These are phyloP conservation scores for Gymnobelideus leadbeateri DNA, from an alignment of 2,113 vertebrate species.

Conservation along the genomic window DNA sequence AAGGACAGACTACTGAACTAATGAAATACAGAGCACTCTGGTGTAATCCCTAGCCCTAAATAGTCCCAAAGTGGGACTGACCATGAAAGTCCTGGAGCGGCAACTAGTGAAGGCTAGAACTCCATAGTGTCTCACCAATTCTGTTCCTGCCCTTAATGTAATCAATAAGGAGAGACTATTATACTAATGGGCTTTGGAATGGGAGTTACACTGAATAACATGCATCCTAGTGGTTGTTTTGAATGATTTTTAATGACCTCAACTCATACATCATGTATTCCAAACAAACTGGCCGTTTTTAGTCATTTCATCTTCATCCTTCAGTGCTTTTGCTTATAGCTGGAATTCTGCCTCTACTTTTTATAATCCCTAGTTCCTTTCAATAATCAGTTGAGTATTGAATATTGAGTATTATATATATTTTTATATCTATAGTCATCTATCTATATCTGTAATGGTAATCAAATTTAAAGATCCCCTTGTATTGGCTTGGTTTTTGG, in stretches of 20 bases:
- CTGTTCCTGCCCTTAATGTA: neutral
- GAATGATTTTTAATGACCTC: too few relatives aligned
- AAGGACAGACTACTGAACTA: neutral
- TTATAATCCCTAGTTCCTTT: neutral
- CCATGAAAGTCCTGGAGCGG: neutral
- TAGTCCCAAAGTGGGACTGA: neutral
- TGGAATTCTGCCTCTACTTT: neutral
- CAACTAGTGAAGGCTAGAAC: neutral
- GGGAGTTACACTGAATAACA: too few relatives aligned
- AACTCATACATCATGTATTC: too few relatives aligned
- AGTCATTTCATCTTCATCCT: neutral
- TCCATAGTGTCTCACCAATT: neutral
- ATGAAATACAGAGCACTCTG: too few relatives aligned
- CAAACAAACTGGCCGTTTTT: too few relatives aligned
- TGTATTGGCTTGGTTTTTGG: too few relatives aligned
- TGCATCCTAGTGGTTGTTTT: too few relatives aligned
- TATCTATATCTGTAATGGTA: too few relatives aligned
- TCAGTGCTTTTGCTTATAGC: neutral
- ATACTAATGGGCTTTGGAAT: neutral
- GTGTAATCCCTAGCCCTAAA: neutral
- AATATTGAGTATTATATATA: too few relatives aligned
- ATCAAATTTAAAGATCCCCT: too few relatives aligned
- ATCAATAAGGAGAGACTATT: neutral
- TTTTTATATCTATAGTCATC: too few relatives aligned
- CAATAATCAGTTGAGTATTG: too few relatives aligned